Base-by-base conservation (phyloP, 2,113 vertebrate genomes). In the Rhombomys opimus region DNA sequence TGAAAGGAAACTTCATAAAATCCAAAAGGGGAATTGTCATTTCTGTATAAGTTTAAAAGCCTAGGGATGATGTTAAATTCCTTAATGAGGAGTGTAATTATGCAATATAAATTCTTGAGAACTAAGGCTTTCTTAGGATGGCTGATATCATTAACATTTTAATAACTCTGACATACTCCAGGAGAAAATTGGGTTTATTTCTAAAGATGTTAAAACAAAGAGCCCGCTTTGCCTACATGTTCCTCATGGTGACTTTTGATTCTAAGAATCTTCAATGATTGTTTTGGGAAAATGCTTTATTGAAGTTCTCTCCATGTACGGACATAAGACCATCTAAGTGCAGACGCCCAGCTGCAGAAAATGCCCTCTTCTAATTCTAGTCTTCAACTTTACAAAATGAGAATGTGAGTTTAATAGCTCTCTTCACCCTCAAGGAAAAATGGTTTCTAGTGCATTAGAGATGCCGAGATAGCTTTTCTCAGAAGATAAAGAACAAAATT, bases 91-190 rank as follows among this genome's bases (percentile, higher is more conserved):
- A 91, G 54, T 57, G 73, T 78, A 95, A 96, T 91, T 95, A 32
- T 76, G 12, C 70, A 73, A 89, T 90, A 85, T 93, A 80, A 54
- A 91, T 89, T 84, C 27, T 85, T 77, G 52, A 84, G 25, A 87
- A 95, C 96, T 91, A 95, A 93, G 52, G 22, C 63, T 94, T 90
- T 92, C 65, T 87, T 80, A 89, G 77, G 73, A 85, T 91, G 25
- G 61, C 38, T 94, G 84, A 78, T 87, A 80, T 78, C 68, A 90
- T 91, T 89, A 96, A 94, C 22, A 68, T 96, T 93, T 94, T 93
- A 96, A 95, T 96, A 95, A 97, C 95, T 70, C 72, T 93, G 85
- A 72, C 87, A 81, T 92, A 63, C 30, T 14, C 78, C 59, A 87
- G 38, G 73, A 93, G 52, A 41, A 97, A 97, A 95, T 94, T 82